Base-by-base conservation (phyloP, 2,797 vertebrate species). In the Chelidonichthys spinosus region DNA sequence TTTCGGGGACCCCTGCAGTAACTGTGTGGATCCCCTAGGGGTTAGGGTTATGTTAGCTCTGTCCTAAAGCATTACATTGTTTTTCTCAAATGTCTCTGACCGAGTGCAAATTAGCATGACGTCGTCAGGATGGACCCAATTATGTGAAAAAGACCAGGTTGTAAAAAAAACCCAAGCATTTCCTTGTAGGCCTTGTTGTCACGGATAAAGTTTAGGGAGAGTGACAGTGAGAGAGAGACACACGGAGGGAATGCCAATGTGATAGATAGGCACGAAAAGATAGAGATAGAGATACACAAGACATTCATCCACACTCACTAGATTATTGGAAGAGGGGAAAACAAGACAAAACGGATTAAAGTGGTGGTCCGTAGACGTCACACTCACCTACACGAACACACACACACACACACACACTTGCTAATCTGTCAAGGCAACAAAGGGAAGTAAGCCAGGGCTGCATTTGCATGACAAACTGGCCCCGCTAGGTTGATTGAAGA, bases 401-500 rank as follows among this genome's bases (percentile, higher is more conserved):
- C 63, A 71, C 65, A 72, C 72, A 63, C 53, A 37, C 35, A 66
- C 67, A 68, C 75, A 77, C 74, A 49, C 74, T 72, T 47, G 15
- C 72, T 87, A 90, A 88, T 93, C 90, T 93, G 88, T 90, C 85
- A 93, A 81, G 62, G 83, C 80, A 84, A 89, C 91, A 90, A 91
- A 86, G 76, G 76, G 81, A 87, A 83, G 84, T 93, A 87, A 90
- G 80, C 83, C 79, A 81, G 83, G 90, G 88, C 81, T n/a, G 78
- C 85, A 89, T 92, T 90, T 89, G 76, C 83, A 91, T 92, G 90
- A 94, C 90, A 91, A 94, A 93, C 91, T 56, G 85, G 71, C 71
- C 73, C 85, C 64, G 71, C 84, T 89, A 84, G 82, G 89, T 92
- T 94, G 90, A 88, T 82, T 2, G 78, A 92, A 88, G 89, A 93